Base-by-base conservation (phyloP, 1,140 invertebrate genomes). In the Zaprionus africanus region DNA sequence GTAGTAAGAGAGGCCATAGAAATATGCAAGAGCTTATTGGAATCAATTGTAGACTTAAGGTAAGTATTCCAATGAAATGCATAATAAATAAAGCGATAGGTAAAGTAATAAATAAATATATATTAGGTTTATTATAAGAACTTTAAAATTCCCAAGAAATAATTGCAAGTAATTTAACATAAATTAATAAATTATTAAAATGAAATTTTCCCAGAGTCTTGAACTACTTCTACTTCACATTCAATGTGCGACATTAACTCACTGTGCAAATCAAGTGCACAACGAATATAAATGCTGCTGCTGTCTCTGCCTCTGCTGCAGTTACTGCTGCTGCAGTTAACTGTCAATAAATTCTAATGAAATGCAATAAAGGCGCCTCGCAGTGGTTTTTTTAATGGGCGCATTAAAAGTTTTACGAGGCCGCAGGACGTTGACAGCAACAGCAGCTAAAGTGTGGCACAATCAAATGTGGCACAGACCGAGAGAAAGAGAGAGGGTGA, bases 361-460 rank as follows among this genome's bases (percentile, higher is more conserved):
- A 73, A 62, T 51, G 75, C 75, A 74, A 77, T 77, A 73, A 73
- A 77, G 67, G 58, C 58, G 54, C 62, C 17, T 38, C 15, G 46
- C 74, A 66, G 62, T 51, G 69, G 69, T 51, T 66, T 76, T 72
- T 76, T 76, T 72, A 77, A 46, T 77, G 54, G 68, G n/a, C 57
- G 28, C 59, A 70, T 70, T 61, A 61, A 70, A 70, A 46, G n/a
- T 61, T 76, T 66, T 61, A 88, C 78, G 70, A 57, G 71, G 56
- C 82, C 76, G 69, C 78, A 81, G 78, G 51, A 22, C 46, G 69
- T 49, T 59, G 64, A 60, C 73, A 80, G 69, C 83, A 80, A 62
- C 56, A 63, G 63, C 54, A 31, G 65, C 19, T 19, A 19, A 49
- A 49, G 38, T 49, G 46, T 22, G 17, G 12, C 11, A 24, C 19